Conservation (phyloP, 2,797 vertebrate species). For the Poeciliopsis infans region DNA sequence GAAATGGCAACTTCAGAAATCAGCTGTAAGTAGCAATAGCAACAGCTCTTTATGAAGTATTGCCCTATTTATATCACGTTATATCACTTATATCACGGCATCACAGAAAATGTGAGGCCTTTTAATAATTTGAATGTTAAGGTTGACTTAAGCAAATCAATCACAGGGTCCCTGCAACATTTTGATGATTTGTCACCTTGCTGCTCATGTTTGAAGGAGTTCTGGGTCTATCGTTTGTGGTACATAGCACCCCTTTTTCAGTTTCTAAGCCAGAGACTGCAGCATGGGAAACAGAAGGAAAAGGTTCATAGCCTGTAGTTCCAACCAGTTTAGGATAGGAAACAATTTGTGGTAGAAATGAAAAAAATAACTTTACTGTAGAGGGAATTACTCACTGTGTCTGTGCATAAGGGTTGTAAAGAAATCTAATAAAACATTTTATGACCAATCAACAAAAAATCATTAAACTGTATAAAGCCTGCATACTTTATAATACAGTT, state of each 20-base stretch:
- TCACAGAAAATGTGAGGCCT: background rate
- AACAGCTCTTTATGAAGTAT: background rate
- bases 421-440: background rate
- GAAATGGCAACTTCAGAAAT: background rate
- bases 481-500: slow-evolving; percentile 14
- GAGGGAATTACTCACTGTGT: slow-evolving; percentile 36
- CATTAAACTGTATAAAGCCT: slow-evolving; percentile 19
- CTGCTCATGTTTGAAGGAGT: background rate
- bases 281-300: background rate
- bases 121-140: background rate
- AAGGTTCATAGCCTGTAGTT: background rate
- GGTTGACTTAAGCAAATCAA: background rate
- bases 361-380: background rate
- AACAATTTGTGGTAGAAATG: background rate
- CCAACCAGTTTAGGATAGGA: background rate
- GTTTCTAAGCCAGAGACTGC: background rate
- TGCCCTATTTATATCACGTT: no score
- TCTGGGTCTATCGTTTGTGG: background rate
- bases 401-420: slow-evolving; percentile 20
- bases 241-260: background rate
- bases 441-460: slow-evolving; percentile 24
- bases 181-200: background rate
- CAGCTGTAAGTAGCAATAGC: background rate
- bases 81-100: background rate
- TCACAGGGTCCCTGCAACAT: no score